Percentiles rank a stretch among this genome's conserved stretches.
These are phyloP conservation scores for Cairina moschata DNA, from an alignment of 2,113 vertebrate genomes.

Conservation along the genomic window DNA sequence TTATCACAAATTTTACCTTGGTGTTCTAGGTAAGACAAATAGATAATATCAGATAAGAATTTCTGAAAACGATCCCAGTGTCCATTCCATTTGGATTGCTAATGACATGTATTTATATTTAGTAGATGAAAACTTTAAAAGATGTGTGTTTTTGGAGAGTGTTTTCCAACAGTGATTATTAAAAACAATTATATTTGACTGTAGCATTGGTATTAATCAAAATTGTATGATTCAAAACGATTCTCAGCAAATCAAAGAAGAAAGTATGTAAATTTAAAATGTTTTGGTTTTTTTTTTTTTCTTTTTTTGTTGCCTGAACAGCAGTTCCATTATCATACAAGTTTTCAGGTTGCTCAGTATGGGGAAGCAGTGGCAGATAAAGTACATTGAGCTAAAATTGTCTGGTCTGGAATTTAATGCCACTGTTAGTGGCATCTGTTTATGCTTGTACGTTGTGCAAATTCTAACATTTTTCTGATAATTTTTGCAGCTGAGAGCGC, in stretches of 20 bases:
- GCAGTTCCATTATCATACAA: background rate
- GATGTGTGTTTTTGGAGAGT: background rate
- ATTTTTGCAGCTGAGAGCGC: slow-evolving; percentile 89
- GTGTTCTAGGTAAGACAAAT: background rate
- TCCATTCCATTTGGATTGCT: background rate
- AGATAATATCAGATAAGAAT: background rate
- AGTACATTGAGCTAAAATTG: background rate
- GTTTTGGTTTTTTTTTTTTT: background rate
- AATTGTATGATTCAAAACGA: background rate
- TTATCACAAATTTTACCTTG: background rate
- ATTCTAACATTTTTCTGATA: slow-evolving; percentile 25
- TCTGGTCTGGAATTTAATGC: background rate
- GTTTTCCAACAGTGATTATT: background rate
- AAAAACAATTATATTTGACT: background rate
- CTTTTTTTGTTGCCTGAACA: background rate
- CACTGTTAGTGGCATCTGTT: background rate
- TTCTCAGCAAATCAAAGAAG: background rate
- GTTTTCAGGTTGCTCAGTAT: background rate
- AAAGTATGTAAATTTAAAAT: background rate
- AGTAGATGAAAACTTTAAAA: too few species aligned
- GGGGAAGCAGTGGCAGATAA: background rate
- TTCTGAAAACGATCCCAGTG: background rate
- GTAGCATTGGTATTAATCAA: background rate
- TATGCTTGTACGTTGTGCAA: slow-evolving; percentile 5
- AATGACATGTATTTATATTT: too few species aligned